A percentile compares a stretch with the other conserved stretches of the same genome.
Conservation (phyloP, 2,888 invertebrate species). For the Hyposoter dolosus region DNA sequence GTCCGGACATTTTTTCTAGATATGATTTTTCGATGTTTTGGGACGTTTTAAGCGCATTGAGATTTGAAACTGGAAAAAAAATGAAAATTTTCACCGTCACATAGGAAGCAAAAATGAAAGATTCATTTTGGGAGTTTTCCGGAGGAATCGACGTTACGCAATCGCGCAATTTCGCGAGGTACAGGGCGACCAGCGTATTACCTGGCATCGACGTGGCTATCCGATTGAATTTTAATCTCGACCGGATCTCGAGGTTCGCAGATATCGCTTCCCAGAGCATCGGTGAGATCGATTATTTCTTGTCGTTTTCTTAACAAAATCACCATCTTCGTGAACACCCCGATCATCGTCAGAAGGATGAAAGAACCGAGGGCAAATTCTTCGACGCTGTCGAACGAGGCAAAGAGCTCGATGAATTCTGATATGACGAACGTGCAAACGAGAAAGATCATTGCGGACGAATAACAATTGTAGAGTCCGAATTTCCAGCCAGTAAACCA, state of each 20-base stretch:
- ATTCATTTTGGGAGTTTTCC: no score
- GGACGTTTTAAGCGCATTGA: no score
- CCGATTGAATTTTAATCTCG: slow-evolving; percentile 30
- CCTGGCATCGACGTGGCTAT: slow-evolving; percentile 35
- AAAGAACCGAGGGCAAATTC: slow-evolving; percentile 64
- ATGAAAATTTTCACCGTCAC: no score
- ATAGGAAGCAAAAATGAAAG: no score
- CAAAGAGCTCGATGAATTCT: slow-evolving; percentile 66
- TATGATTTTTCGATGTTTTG: no score
- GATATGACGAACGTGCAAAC: slow-evolving; percentile 50
- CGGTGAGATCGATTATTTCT: slow-evolving; percentile 47
- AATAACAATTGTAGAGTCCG: slow-evolving; percentile 61
- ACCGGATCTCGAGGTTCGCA: slow-evolving; percentile 21
- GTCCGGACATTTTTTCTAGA: no score
- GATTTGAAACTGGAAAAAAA: no score
- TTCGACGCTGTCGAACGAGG: slow-evolving; percentile 48
- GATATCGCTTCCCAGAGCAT: slow-evolving; percentile 20
- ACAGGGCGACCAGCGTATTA: not conserved
- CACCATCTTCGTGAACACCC: slow-evolving; percentile 55
- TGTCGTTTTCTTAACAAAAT: slow-evolving; percentile 58
- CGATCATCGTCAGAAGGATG: slow-evolving; percentile 60
- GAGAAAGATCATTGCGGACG: slow-evolving; percentile 48
- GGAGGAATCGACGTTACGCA: no score
- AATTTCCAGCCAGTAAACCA: slow-evolving; percentile 62
- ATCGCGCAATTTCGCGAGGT: no score